A percentile compares a stretch with the other conserved stretches of the same genome.
Evolutionary conservation across 2,113 vertebrate species (phyloP).

Genomic region (Camelus bactrianus): DNA sequence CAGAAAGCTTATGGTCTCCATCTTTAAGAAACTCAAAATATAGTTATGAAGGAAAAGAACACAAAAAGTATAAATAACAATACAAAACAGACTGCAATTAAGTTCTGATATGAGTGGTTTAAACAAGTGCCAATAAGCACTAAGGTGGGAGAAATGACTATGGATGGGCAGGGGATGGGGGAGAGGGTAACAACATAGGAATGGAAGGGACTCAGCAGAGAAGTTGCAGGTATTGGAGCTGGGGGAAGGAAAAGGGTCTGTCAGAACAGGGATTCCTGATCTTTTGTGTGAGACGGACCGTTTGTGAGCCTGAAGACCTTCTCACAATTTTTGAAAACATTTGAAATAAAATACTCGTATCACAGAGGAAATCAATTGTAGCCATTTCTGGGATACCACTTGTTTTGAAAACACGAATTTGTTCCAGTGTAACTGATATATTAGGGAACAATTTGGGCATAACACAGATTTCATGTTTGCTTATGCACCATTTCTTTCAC

Average conservation of each 20-base stretch:
- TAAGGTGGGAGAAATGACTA: background rate
- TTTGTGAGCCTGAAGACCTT: background rate
- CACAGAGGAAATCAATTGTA: background rate
- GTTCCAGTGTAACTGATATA: background rate
- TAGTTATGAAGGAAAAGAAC: background rate
- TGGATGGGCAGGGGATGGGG: accelerated
- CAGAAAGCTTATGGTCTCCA: background rate
- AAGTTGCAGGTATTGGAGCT: background rate
- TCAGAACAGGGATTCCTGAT: background rate
- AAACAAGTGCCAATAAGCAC: background rate
- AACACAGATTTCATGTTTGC: background rate
- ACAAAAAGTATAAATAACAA: background rate
- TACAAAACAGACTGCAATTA: background rate
- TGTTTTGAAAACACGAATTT: constrained; percentile 21
- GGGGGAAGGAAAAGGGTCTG: background rate
- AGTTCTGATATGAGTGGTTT: background rate
- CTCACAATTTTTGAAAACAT: background rate
- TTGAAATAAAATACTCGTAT: background rate
- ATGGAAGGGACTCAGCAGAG: accelerated
- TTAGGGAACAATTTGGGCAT: background rate
- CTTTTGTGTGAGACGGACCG: background rate
- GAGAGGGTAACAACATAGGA: accelerated
- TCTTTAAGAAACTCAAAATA: constrained; percentile 16
- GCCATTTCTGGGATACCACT: background rate
- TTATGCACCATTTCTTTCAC: background rate